Evolutionary conservation across 2,113 vertebrate species (phyloP).

Genomic region (Xiphophorus couchianus): DNA sequence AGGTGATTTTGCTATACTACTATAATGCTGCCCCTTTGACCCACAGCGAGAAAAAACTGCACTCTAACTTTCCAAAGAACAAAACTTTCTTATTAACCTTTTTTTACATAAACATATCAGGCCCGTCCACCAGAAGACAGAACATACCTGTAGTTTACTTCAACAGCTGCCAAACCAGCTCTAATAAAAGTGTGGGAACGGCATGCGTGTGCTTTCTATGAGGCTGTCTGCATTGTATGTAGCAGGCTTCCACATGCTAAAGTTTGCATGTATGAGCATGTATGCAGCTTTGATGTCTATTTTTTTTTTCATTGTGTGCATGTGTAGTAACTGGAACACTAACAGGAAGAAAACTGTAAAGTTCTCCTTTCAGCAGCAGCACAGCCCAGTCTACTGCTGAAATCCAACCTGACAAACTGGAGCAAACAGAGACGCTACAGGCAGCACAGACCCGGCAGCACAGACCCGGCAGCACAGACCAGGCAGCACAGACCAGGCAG

Average conservation of each 20-base stretch:
- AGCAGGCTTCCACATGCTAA: neutral
- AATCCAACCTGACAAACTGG: slow-evolving; percentile 10
- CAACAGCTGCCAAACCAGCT: neutral
- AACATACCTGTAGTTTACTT: neutral
- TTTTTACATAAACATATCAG: neutral
- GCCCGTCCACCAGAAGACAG: neutral
- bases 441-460: neutral
- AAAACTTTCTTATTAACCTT: neutral
- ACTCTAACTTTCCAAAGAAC: neutral
- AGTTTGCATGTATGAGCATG: neutral
- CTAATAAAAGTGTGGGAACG: slow-evolving; percentile 6
- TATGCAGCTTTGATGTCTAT: neutral
- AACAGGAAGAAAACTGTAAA: slow-evolving; percentile 52
- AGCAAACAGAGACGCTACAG: slow-evolving; percentile 21
- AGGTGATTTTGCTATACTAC: too few species aligned
- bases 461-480: neutral
- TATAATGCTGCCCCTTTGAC: too few species aligned
- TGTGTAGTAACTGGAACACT: slow-evolving; percentile 21
- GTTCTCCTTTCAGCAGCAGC: slow-evolving; percentile 25
- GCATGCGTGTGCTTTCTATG: neutral
- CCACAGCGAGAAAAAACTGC: too few species aligned
- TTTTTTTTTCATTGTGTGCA: slow-evolving; percentile 16
- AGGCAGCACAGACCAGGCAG: too few species aligned
- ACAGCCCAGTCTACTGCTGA: slow-evolving; percentile 10
- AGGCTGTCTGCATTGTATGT: neutral